Base-by-base conservation (phyloP, 2,113 vertebrate species). In the Phalacrocorax carbo region DNA sequence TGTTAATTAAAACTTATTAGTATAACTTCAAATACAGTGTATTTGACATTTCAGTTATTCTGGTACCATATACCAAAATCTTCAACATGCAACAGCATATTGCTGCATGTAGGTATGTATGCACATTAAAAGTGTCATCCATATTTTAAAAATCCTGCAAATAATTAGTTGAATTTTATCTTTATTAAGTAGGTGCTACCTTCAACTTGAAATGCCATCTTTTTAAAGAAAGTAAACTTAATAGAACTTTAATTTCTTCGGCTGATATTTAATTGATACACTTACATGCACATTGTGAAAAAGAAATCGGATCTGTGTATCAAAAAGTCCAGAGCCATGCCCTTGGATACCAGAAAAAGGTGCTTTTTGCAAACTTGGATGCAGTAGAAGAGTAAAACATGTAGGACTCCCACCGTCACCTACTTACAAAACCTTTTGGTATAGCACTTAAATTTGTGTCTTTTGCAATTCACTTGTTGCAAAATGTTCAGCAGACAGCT, bases 361-460 rank as follows among this genome's bases (percentile, higher is more conserved):
- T 61, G 5, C 4, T 77, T 94, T 77, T 65, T 64, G 46, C 27
- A 42, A 86, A 71, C 13, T 42, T 81, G 20, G 36, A 84, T 55
- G 30, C 12, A 65, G 26, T 48, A 34, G 55, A 57, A 71, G 91
- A 64, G 7, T 60, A 58, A 57, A 85, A 23, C 2, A 14, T 15
- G 0, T 2, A 58, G 29, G 30, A 76, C 10, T 85, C 40, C 14
- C 11, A 58, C 5, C 2, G 2, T 17, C 51, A 71, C 13, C 14
- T 54, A 62, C 25, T 71, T 58, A 40, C 2, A 70, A 58, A 77
- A 36, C 5, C 5, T 60, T 70, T 22, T 29, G n/a, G 22, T 30
- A 62, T 1, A 66, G 27, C 9, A 77, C 11, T 64, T 77, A 13
- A 20, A 62, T 70, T 61, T 71, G 4, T 51, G 26, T 15, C 11